Percentiles rank a stretch among this genome's conserved stretches.
phyloP scores from a whole-genome alignment of 2,113 vertebrate species.

The Procapra przewalskii region DNA sequence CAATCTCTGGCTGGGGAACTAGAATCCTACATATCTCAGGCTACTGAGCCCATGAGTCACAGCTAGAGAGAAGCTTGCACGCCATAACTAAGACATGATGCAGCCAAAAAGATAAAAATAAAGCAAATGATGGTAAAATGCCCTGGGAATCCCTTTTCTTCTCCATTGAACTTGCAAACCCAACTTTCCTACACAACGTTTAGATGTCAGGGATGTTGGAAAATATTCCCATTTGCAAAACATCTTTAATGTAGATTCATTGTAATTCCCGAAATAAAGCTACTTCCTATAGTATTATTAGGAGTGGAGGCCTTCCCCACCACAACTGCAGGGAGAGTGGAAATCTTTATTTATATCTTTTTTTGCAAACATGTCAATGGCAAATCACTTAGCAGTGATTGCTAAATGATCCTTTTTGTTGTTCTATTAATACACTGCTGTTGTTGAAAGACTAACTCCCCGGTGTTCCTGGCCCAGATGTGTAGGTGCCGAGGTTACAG shows the following conservation, averaged over 20 bases:
- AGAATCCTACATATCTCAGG: not conserved
- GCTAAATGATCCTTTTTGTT: not conserved
- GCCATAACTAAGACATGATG: not conserved
- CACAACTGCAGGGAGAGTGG: not conserved
- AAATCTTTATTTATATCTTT: not conserved
- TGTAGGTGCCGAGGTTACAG: accelerated
- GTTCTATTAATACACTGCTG: not conserved
- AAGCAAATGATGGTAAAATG: not conserved
- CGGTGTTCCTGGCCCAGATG: no score
- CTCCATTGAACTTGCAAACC: not conserved
- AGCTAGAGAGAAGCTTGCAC: not conserved
- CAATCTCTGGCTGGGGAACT: not conserved
- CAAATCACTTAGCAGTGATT: not conserved
- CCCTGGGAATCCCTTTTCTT: not conserved
- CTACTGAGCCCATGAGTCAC: not conserved
- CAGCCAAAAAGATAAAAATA: not conserved
- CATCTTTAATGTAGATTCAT: not conserved
- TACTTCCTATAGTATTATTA: not conserved
- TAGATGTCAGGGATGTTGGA: not conserved
- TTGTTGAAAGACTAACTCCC: not conserved
- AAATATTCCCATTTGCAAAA: not conserved
- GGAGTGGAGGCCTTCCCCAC: not conserved
- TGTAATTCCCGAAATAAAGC: not conserved
- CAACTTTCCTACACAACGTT: not conserved
- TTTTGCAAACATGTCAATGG: not conserved